Base-by-base conservation (phyloP, 2,113 vertebrate genomes). In the Tetraodon nigroviridis region DNA sequence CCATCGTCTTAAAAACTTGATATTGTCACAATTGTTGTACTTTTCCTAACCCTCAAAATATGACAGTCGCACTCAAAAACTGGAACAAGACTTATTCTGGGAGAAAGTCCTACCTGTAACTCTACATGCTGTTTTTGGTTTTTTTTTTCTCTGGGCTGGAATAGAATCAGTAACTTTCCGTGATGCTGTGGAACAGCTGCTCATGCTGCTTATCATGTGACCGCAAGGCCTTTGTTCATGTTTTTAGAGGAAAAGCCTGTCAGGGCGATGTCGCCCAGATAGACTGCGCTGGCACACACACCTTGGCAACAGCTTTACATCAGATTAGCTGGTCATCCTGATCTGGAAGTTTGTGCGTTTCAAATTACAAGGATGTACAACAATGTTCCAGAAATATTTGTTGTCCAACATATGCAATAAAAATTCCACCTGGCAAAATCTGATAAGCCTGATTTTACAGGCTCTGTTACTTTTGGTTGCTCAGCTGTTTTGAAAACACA, bases 241-340 rank as follows among this genome's bases (percentile, higher is more conserved):
- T 63, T 46, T 46, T 27, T 42, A 70, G 73, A 82, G 83, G 81
- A 84, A 81, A 64, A 29, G 50, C 17, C 54, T 41, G 71, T 68
- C 56, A 68, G 75, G 64, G 59, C 32, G 32, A 44, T 27, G 29
- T 69, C 69, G 54, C n/a, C 27, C 56, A 58, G 55, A 69, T 32
- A 71, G 51, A 41, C 45, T 49, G 17, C 22, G 32, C 41, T 65
- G 69, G 18, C 55, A 62, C 51, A 22, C 44, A 45, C 20, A 7
- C 32, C 32, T 29, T 51, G 53, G 53, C 10, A 67, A 41, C 51
- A 71, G 55, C 10, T 27, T 58, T 65, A 50, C 61, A 68, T 2
- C 46, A 45, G 40, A 55, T 50, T 46, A 55, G 16, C 42, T 44
- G 24, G 13, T 44, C 42, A 17, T 6, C 16, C 4, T 16, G 3